A percentile compares a stretch with the other conserved stretches of the same genome.
Conservation (phyloP, 2,888 invertebrate species). For the Clepsis dumicolana region DNA sequence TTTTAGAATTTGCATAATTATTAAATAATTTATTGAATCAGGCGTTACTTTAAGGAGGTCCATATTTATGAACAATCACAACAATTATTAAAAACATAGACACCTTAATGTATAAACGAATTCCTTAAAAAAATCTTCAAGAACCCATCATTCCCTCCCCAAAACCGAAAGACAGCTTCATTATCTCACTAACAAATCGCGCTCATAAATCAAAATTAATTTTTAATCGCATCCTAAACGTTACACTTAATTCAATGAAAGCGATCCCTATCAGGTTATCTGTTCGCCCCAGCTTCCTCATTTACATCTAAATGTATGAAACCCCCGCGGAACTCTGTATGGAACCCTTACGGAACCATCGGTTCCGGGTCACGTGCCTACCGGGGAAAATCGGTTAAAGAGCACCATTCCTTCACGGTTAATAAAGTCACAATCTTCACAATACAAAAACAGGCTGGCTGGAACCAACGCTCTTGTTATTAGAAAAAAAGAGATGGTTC, state of each 20-base stretch:
- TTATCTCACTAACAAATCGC: conserved; percentile 40
- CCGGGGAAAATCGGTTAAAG: conserved; percentile 86
- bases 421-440: conserved; percentile 85
- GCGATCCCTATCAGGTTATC: conserved; percentile 81
- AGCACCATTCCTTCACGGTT: conserved; percentile 82
- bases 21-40: no score
- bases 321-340: conserved; percentile 64
- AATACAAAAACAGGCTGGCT: conserved; percentile 75
- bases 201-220: conserved; percentile 43
- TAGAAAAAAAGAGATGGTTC: conserved; percentile 61
- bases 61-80: no score
- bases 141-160: not conserved
- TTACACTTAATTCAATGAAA: conserved; percentile 79
- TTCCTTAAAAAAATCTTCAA: no score
- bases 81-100: not conserved
- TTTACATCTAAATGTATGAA: conserved; percentile 80
- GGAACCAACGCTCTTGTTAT: conserved; percentile 66
- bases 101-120: no score
- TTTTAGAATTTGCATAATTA: no score
- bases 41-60: no score
- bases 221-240: conserved; percentile 64
- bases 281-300: conserved; percentile 74
- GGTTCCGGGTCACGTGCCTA: conserved; percentile 87
- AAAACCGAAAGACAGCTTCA: conserved; percentile 12
- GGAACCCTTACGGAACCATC: conserved; percentile 70